These are phyloP conservation scores for Monopis laevigella DNA, from an alignment of 2,888 invertebrate genomes.

Conservation along the genomic window DNA sequence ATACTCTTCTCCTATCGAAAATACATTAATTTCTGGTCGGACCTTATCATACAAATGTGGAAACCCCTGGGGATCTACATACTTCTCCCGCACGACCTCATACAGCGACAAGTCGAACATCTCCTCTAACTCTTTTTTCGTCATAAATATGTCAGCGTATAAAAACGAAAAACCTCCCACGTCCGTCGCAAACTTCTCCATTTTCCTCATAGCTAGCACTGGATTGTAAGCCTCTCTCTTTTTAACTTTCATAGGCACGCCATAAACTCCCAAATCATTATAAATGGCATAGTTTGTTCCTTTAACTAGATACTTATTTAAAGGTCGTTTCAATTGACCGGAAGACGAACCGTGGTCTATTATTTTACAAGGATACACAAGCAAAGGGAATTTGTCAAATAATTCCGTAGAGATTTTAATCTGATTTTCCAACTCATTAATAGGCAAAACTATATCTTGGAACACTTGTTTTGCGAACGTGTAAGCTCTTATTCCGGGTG, in stretches of 20 bases:
- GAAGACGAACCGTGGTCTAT: constrained; percentile 69
- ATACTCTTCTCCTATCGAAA: constrained; percentile 59
- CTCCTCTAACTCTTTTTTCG: constrained; percentile 67
- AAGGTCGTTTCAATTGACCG: constrained; percentile 68
- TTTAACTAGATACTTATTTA: constrained; percentile 66
- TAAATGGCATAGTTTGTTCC: constrained; percentile 75
- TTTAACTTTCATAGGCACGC: constrained; percentile 72
- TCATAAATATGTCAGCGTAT: constrained; percentile 78
- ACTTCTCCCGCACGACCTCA: constrained; percentile 67
- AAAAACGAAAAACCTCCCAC: constrained; percentile 75
- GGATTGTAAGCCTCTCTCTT: constrained; percentile 70
- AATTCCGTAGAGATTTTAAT: constrained; percentile 66
- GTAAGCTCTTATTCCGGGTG: constrained; percentile 72
- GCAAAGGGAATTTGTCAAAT: constrained; percentile 73
- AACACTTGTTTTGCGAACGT: constrained; percentile 77
- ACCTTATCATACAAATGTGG: constrained; percentile 75
- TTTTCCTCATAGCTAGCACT: constrained; percentile 71
- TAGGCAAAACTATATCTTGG: constrained; percentile 75
- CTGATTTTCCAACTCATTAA: constrained; percentile 71
- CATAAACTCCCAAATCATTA: constrained; percentile 76
- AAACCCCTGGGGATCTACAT: constrained; percentile 67
- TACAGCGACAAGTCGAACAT: constrained; percentile 76
- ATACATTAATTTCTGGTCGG: constrained; percentile 73
- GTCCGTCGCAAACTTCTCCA: constrained; percentile 75
- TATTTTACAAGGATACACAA: constrained; percentile 75